Evolutionary conservation across 2,113 vertebrate genomes (phyloP), one percentile per base, ranked within the genome.

Genomic region (Callaeas wilsoni): DNA sequence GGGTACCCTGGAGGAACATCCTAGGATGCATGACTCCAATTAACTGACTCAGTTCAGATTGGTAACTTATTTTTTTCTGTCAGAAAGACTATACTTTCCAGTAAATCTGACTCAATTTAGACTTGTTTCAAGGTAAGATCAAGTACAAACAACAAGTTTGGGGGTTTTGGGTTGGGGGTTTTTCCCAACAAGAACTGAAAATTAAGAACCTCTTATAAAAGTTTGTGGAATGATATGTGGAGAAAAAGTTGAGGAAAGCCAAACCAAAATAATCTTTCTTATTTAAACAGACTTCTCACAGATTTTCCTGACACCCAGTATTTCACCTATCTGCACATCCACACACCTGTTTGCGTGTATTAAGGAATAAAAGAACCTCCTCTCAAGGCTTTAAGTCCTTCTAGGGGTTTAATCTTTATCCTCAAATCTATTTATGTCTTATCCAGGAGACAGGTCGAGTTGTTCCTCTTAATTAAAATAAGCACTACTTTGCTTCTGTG

Each of bases 161-260:
- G n/a, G n/a, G n/a, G n/a, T n/a, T n/a, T n/a, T n/a, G n/a, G 20
- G 11, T 21, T 75, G 17, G 13, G 22, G 1, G 0, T 11, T 57
- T 67, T 94, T 55, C 49, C 41, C 32, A 60, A 78, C 7, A 69
- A 42, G 8, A 39, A 16, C n/a, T 82, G 20, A 93, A 93, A 84
- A 52, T 60, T 69, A 93, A 52, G 39, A 73, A 76, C 12, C 11
- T 7, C 2, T 41, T 29, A 63, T 20, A 67, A 12, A 75, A 62
- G 14, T 67, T 42, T 70, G 33, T 63, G 59, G 39, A 79, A 59
- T n/a, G 8, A 22, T 60, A 21, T 7, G 7, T 22, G 8, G 12
- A 13, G 30, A 1, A 13, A 52, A 86, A 57, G 30, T 64, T 64
- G 12, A 65, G 16, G 12, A 79, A 92, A 90, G 57, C 4, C 32